Percentiles rank a stretch among this genome's conserved stretches.
Evolutionary conservation across 2,113 vertebrate species (phyloP).

Genomic region (Sterna hirundo): DNA sequence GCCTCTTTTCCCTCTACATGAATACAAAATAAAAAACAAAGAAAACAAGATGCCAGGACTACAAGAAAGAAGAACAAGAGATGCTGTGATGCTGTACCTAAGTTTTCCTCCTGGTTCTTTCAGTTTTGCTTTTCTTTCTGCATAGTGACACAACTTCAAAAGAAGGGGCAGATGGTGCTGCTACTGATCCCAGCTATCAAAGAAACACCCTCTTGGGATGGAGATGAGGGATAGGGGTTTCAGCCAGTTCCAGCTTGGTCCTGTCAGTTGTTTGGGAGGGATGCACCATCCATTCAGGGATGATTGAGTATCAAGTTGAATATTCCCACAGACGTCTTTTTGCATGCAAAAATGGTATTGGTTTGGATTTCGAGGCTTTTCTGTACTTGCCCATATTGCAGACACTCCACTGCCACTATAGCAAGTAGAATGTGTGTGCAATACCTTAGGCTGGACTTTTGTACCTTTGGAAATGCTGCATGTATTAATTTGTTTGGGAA

Average conservation of each 20-base stretch:
- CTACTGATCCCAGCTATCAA: slow-evolving; percentile 12
- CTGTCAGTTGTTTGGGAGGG: not conserved
- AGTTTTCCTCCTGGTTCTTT: not conserved
- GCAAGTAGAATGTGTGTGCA: not conserved
- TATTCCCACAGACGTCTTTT: not conserved
- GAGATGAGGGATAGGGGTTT: not conserved
- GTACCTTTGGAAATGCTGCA: not conserved
- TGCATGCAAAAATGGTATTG: not conserved
- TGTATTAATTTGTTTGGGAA: not conserved
- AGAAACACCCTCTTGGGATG: not conserved
- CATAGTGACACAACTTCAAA: not conserved
- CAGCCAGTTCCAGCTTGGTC: not conserved
- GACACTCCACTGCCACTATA: not conserved
- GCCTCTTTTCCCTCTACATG: not conserved
- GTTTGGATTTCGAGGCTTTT: not conserved
- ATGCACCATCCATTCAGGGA: not conserved
- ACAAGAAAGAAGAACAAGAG: not conserved
- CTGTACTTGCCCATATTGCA: not conserved
- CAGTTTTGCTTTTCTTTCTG: not conserved
- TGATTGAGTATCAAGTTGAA: not conserved
- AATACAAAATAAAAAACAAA: not conserved
- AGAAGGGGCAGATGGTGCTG: slow-evolving; percentile 10
- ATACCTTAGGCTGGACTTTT: not conserved
- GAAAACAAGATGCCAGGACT: not conserved
- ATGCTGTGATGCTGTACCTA: not conserved